Evolutionary conservation across 2,888 invertebrate genomes (phyloP), one percentile per base, ranked within the genome.

Genomic region (Cheilosia soror): DNA sequence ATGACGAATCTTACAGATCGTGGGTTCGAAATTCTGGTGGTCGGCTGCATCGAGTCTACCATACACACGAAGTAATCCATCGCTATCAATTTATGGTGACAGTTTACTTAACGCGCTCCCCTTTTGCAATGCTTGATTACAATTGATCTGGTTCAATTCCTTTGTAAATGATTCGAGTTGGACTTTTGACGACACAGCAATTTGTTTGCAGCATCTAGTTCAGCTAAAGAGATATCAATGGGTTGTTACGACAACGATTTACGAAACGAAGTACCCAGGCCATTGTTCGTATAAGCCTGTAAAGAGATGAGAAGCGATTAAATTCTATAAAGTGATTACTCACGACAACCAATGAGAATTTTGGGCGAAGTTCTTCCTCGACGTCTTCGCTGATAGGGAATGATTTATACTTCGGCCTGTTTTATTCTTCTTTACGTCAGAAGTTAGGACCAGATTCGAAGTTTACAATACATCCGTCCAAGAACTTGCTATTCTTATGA

Each of bases 11-110:
- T 69, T 58, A 7, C 75, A 44, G 11, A 84, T 44, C 3, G 71
- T 51, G 1, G 66, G 55, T 47, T 71, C 79, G 11, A 25, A 15
- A 20, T 71, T 71, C 57, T 81, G 69, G 20, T 84, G 75, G 31
- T 58, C 62, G 73, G 75, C 82, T 31, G 66, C 73, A 29, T 78
- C 78, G 49, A 83, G 53, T 5, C 75, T 69, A 25, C 80, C 76
- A 44, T 57, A 5, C 2, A 82, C 71, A 1, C 87, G 63, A 1
- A 83, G 58, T 13, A 69, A 11, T 2, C 63, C 62, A 6, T 73
- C 25, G 7, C 53, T 49, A 6, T 85, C 69, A 1, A 71, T 7
- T 25, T 53, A 79, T 2, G 76, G 79, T 5, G 55, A 33, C 2
- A 80, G 37, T 9, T 62, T 29, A 42, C 51, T 31, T 13, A 85